Conservation (phyloP, 2,113 vertebrate species). For the Phaethon lepturus region DNA sequence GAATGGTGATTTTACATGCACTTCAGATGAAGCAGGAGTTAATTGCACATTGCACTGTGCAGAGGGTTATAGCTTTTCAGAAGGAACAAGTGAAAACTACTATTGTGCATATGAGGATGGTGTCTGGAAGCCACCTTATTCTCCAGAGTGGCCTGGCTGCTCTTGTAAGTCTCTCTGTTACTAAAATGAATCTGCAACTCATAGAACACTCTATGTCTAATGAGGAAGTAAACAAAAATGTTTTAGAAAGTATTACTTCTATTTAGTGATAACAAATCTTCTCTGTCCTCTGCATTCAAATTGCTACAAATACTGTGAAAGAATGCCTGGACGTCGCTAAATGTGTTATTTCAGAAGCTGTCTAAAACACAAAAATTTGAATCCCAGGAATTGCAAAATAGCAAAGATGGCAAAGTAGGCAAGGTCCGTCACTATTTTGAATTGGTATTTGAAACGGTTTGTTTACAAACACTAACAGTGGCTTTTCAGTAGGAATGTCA, state of each 20-base stretch:
- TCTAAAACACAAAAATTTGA: not conserved
- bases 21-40: constrained; percentile 81
- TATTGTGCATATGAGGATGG: constrained; percentile 89
- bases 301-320: not conserved
- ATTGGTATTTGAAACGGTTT: not conserved
- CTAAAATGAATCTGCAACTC: not conserved
- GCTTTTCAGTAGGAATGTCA: not conserved
- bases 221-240: not conserved
- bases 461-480: not conserved
- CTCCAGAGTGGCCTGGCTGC: constrained; percentile 89
- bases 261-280: not conserved
- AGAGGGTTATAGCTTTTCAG: constrained; percentile 91
- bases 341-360: not conserved
- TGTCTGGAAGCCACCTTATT: constrained; percentile 88
- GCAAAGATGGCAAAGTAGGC: not conserved
- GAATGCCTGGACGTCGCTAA: not conserved
- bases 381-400: not conserved
- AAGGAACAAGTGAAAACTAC: constrained; percentile 87
- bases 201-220: not conserved
- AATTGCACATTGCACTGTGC: constrained; percentile 90
- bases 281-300: not conserved
- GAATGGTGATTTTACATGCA: constrained; percentile 89
- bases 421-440: not conserved
- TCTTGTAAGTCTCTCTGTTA: constrained; percentile 82
- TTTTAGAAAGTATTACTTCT: not conserved